Base-by-base conservation (phyloP, 2,888 invertebrate species). In the Luperina testacea region DNA sequence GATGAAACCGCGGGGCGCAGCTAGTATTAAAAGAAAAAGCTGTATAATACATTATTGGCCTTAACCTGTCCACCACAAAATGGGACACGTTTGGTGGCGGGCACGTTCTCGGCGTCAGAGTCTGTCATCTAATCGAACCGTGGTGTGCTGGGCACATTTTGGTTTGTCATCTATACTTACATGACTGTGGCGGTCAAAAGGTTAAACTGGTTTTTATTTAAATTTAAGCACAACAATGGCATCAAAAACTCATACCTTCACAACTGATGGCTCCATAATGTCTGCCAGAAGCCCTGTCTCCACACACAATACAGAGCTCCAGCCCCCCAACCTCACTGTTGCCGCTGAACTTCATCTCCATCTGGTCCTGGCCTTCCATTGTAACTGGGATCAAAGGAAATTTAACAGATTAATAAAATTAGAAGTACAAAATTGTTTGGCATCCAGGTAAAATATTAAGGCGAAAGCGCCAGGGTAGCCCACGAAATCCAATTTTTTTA, bases 241-340 rank as follows among this genome's bases (percentile, higher is more conserved):
- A 38, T 2, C 5, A 24, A 61, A 45, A 51, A 0, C 11, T 15
- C 38, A 27, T 87, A 97, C 97, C 97, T 97, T 99, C 99, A 96
- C 99, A 99, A 90, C 99, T 99, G 84, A 98, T 98, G 72, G 98
- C 99, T 76, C 99, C 99, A 96, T 99, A 99, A 92, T 99, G 99
- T 76, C 99, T 97, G 32, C 99, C 99, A 53, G 99, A 99, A 17
- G 99, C 99, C 83, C 99, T 97, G 94, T 99, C 99, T 0, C 99
- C 99, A 93, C 99, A 99, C 48, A 99, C 99, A 32, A 99, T 98
- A 95, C 99, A 99, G 74, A 99, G 97, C 95, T 99, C 99, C 89
- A 98, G 95, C 0, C 98, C 98, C 9, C 98, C 97, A 65, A 96
- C 95, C 67, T 96, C 96, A 69, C 92, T 93, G n/a, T 92, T 94